phyloP scores from a whole-genome alignment of 2,797 vertebrate species.

The Benthosema pterotum region DNA sequence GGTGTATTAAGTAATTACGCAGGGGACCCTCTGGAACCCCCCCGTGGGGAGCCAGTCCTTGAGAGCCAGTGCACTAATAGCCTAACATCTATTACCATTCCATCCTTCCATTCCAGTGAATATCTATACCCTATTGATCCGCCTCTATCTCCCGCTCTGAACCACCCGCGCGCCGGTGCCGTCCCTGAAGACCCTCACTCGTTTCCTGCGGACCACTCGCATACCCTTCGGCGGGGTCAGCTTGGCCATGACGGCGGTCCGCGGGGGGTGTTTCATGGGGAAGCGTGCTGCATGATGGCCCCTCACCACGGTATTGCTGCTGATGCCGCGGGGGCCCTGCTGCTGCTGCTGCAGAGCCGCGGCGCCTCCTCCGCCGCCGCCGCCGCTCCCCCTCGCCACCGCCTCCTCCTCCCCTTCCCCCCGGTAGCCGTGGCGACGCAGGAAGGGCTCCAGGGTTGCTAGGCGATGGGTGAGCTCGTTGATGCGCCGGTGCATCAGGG shows the following conservation, averaged over 20 bases:
- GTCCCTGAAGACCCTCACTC: conserved; percentile 67
- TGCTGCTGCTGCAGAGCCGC: conserved; percentile 40
- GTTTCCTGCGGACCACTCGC: conserved; percentile 66
- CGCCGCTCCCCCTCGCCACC: conserved; percentile 34
- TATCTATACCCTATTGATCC: not conserved
- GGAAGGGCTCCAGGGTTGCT: conserved; percentile 82
- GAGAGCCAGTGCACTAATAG: not conserved
- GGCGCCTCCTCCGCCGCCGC: conserved; percentile 29
- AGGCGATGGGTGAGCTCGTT: conserved; percentile 87
- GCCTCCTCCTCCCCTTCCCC: conserved; percentile 49
- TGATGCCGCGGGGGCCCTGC: conserved; percentile 45
- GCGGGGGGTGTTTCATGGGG: conserved; percentile 43
- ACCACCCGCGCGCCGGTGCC: conserved; percentile 42
- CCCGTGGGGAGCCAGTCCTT: not conserved
- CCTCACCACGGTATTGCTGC: no score
- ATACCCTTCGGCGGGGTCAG: conserved; percentile 34
- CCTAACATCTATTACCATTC: not conserved
- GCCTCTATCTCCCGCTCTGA: conserved; percentile 46
- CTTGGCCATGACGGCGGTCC: conserved; percentile 26
- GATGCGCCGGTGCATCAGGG: conserved; percentile 85
- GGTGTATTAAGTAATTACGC: no score
- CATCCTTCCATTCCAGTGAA: not conserved
- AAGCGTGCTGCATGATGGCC: conserved; percentile 40
- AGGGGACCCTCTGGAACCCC: no score
- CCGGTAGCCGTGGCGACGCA: conserved; percentile 83